Base-by-base conservation (phyloP, 2,113 vertebrate genomes). In the Paedocypris sp. region DNA sequence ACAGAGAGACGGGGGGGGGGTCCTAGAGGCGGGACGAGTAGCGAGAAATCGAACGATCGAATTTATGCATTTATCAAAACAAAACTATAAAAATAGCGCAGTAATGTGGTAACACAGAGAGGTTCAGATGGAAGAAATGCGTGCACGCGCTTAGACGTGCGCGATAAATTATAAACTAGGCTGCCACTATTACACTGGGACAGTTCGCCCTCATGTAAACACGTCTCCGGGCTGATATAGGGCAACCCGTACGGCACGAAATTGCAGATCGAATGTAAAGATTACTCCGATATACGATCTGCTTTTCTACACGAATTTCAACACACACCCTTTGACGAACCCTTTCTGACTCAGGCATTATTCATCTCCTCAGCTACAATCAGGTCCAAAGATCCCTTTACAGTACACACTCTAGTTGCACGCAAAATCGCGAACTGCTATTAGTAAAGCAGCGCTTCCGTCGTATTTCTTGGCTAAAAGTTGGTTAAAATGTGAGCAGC, bases 311-410 rank as follows among this genome's bases (percentile, higher is more conserved):
- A 50, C 43, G 9, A 12, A n/a, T 29, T 56, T 46, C 22, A 12
- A 28, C 28, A 47, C 69, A 67, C 64, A 35, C 66, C 65, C 58
- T 52, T 19, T 49, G 46, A 50, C 47, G 47, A 39, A 60, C 62
- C 43, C 51, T 53, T 52, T 36, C 51, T 77, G 73, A 77, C 62
- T 75, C 66, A 73, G 70, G 60, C 56, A 52, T 47, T 60, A 77
- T 47, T 73, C 63, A 71, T 56, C 65, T 49, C 15, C 13, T n/a
- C 28, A 13, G 13, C n/a, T 11, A 25, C 46, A 56, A 32, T 16
- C 35, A 18, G 12, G 35, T 28, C n/a, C 58, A 42, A 42, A 58
- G 50, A 39, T 25, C 33, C 12, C 29, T n/a, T 13, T 25, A 25
- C 9, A 3, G 7, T 6, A n/a, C n/a, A n/a, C n/a, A n/a, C 16